Conservation (phyloP, 1,140 invertebrate species). For the Dufourea novaeangliae region DNA sequence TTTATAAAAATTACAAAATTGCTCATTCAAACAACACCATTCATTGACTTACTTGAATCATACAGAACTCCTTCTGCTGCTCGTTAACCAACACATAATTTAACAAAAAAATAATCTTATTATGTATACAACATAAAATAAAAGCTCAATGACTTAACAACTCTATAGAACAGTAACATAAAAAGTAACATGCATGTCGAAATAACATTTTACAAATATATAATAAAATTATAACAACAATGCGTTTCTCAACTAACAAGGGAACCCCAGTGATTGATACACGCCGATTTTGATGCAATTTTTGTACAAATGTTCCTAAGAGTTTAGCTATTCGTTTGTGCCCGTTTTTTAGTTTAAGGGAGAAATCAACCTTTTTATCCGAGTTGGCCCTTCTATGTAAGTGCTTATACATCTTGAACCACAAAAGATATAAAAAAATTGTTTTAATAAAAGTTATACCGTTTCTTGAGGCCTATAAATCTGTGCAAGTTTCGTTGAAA, state of each 20-base stretch:
- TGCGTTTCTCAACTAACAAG: background rate
- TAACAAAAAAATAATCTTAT: slow-evolving; percentile 70
- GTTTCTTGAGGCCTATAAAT: too few relatives aligned
- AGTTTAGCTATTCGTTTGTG: too few relatives aligned
- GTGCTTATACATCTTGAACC: too few relatives aligned
- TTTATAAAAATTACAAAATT: slow-evolving; percentile 66
- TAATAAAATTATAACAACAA: background rate
- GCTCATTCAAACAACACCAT: slow-evolving; percentile 75
- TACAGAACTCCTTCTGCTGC: slow-evolving; percentile 78
- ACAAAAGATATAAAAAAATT: too few relatives aligned
- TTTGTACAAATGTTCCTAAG: too few relatives aligned
- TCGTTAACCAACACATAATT: slow-evolving; percentile 80
- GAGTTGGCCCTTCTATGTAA: too few relatives aligned
- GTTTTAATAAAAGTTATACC: too few relatives aligned
- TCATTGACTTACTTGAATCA: slow-evolving; percentile 81
- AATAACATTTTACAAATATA: slow-evolving; percentile 27
- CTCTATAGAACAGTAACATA: slow-evolving; percentile 38
- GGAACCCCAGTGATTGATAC: too few relatives aligned
- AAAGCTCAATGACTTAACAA: slow-evolving; percentile 39
- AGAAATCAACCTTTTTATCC: too few relatives aligned
- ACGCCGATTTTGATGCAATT: too few relatives aligned
- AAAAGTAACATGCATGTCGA: slow-evolving; percentile 35
- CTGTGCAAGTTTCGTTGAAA: too few relatives aligned
- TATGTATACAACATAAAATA: slow-evolving; percentile 56
- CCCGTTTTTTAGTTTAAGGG: too few relatives aligned